phyloP scores from a whole-genome alignment of 92 coral and sea anemone species.

The Zoanthus gigantus region DNA sequence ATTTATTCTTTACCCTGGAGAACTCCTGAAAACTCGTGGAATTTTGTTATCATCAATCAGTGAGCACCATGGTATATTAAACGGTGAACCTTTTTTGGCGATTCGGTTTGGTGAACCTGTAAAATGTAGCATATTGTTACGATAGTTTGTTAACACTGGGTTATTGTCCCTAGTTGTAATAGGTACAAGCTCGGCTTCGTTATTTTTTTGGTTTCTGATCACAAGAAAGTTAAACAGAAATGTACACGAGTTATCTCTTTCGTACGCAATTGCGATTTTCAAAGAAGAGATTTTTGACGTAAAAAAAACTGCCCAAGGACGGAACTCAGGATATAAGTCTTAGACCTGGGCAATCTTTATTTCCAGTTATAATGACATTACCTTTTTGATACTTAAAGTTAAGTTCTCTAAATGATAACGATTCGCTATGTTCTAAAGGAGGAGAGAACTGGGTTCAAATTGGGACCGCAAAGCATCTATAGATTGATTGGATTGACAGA shows the following conservation, averaged over 20 bases:
- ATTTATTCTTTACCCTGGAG: too few relatives aligned
- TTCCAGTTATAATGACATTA: not conserved
- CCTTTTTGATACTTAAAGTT: not conserved
- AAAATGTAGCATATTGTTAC: constrained; percentile 17
- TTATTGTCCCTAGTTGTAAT: not conserved
- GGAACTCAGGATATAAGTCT: not conserved
- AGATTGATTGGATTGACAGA: too few relatives aligned
- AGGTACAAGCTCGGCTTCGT: not conserved
- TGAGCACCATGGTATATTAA: too few relatives aligned
- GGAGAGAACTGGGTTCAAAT: too few relatives aligned
- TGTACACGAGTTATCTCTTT: not conserved
- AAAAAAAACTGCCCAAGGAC: not conserved
- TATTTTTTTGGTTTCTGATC: not conserved
- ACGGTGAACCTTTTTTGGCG: too few relatives aligned
- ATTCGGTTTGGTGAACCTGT: constrained; percentile 3
- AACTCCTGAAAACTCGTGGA: too few relatives aligned
- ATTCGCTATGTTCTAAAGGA: too few relatives aligned
- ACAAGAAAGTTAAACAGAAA: not conserved
- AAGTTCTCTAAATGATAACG: not conserved
- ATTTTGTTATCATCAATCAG: too few relatives aligned
- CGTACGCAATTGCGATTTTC: not conserved
- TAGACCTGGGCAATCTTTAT: not conserved
- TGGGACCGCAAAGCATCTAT: too few relatives aligned
- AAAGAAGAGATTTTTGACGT: not conserved
- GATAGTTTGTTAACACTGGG: not conserved